Base-by-base conservation (phyloP, 2,888 invertebrate genomes). In the Spodoptera exigua region DNA sequence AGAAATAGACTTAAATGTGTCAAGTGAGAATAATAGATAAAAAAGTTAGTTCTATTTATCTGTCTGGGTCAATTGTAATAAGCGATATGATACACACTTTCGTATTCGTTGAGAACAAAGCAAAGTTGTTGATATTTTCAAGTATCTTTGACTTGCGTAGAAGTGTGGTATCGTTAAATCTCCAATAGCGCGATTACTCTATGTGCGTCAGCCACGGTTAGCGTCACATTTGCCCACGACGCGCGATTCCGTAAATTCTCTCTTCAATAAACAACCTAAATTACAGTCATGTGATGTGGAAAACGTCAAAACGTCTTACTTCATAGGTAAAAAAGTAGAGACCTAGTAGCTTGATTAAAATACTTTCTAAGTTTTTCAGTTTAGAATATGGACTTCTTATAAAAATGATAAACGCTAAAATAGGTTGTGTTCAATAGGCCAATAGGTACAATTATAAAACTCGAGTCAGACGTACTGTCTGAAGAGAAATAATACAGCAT, bases 371-470 rank as follows among this genome's bases (percentile, higher is more conserved):
- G n/a, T 27, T 55, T 45, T 9, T 39, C 35, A 17, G 46, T 10
- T 10, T 3, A 40, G 14, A 16, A 34, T 37, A 55, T 34, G 14
- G 12, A 5, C 9, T 41, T 46, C 11, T 10, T 16, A 32, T 56
- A 46, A 55, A 61, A 55, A 61, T 55, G 56, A 41, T 35, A 1
- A 21, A 14, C 12, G 13, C 36, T 2, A 21, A 41, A 63, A 63
- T 37, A 46, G 13, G 27, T 9, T 27, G 9, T 1, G 7, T 27
- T 27, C 27, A 27, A 27, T 27, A 9, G 9, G 27, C 1, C 27
- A 9, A 27, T 27, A 27, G 7, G 27, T 27, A 27, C 9, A 9
- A 27, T 27, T 27, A 27, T 27, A 5, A 9, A 9, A 27, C 27
- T 27, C 27, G 27, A 27, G 21, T 27, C 21, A 4, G 21, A 27